Evolutionary conservation across 1,140 invertebrate genomes (phyloP), one percentile per base, ranked within the genome.

Genomic region (Drosophila hydei): DNA sequence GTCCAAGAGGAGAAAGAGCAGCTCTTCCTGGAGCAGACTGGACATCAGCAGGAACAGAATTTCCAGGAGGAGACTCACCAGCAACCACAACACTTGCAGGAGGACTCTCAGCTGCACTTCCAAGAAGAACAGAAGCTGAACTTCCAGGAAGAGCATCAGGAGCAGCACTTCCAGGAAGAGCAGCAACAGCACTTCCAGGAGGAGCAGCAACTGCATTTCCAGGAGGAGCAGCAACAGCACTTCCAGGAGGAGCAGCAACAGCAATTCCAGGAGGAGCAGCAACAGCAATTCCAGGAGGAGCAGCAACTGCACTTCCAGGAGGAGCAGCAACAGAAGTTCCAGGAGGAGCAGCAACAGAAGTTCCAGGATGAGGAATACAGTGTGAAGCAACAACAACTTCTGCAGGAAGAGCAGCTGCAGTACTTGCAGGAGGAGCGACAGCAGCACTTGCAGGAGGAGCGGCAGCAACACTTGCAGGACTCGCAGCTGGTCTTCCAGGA

Each of bases 381-480:
- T n/a, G n/a, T n/a, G n/a, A n/a, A n/a, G n/a, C n/a, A n/a, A n/a
- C n/a, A n/a, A n/a, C n/a, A n/a, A n/a, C n/a, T n/a, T n/a, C n/a
- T n/a, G n/a, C n/a, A n/a, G n/a, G n/a, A n/a, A n/a, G 45, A 60
- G 19, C 27, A 68, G 40, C 48, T 36, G 27, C 42, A 18, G 11
- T 18, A 60, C 2, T 27, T 50, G 4, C 45, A 50, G 4, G 40
- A 55, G 6, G 50, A 64, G 27, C 40, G 23, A 42, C 14, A 45
- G 2, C 48, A 14, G 18, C 11, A 7, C 6, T 51, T 30, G 8
- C 23, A 51, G 23, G 21, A 27, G 4, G 11, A 33, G 8, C 9
- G 19, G 7, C 56, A 30, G 1, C 43, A 43, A 4, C 25, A 48
- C 2, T 27, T 50, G 4, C 45, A 50, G 4, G 40, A 55, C 4